Evolutionary conservation across 1,140 invertebrate genomes (phyloP).

Genomic region (Rhyacophila brunnea): DNA sequence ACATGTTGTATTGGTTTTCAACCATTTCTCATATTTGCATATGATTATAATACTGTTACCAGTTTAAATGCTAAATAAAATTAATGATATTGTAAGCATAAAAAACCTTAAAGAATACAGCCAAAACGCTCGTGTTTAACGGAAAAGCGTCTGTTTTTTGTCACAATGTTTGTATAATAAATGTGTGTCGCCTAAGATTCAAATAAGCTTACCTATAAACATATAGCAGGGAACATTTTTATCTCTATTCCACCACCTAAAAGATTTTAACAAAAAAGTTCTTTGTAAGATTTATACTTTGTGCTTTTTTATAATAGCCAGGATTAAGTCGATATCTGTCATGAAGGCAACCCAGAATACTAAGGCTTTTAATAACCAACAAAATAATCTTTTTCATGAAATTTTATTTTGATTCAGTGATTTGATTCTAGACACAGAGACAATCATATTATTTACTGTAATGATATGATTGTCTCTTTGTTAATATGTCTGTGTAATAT

Average conservation of each 20-base stretch:
- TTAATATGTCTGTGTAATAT: too few relatives aligned
- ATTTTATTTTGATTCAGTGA: too few relatives aligned
- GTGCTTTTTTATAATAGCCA: background rate
- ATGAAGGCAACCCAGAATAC: background rate
- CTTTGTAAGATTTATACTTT: conserved; percentile 18
- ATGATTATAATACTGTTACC: too few relatives aligned
- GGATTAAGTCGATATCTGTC: background rate
- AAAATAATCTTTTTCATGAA: background rate
- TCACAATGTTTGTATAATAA: conserved; percentile 21
- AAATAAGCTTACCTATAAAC: conserved; percentile 24
- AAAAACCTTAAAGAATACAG: too few relatives aligned
- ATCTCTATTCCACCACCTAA: conserved; percentile 8
- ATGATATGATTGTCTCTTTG: too few relatives aligned
- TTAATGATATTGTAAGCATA: too few relatives aligned
- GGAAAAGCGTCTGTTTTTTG: background rate
- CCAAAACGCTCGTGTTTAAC: too few relatives aligned
- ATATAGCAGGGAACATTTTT: conserved; percentile 21
- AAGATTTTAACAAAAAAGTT: conserved; percentile 19
- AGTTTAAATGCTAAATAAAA: too few relatives aligned
- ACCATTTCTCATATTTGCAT: too few relatives aligned
- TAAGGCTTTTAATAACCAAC: background rate
- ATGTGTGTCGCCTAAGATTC: conserved; percentile 25
- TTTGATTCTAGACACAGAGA: too few relatives aligned
- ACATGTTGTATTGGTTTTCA: too few relatives aligned
- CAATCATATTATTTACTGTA: too few relatives aligned